Evolutionary conservation across 2,113 vertebrate genomes (phyloP).

Genomic region (Hypomesus transpacificus): DNA sequence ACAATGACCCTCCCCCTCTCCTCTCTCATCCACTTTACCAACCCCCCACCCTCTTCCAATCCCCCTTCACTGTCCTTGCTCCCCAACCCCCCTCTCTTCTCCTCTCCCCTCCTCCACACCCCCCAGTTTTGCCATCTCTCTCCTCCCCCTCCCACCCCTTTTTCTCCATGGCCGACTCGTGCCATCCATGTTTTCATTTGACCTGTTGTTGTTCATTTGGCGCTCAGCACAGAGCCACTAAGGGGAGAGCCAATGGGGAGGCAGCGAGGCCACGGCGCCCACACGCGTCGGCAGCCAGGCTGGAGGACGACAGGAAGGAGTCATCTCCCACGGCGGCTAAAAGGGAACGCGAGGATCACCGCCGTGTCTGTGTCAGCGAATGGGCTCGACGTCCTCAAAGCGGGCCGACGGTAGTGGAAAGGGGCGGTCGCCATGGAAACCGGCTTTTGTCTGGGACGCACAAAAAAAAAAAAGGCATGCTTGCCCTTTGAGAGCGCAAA

Average conservation of each 20-base stretch:
- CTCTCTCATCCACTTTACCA: neutral
- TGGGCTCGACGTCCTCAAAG: conserved; percentile 45
- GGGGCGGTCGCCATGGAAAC: conserved; percentile 64
- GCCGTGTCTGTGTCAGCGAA: conserved; percentile 36
- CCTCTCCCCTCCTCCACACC: too few species aligned
- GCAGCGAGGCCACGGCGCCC: neutral
- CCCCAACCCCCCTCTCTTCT: too few species aligned
- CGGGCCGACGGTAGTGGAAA: conserved; percentile 33
- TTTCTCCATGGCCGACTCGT: too few species aligned
- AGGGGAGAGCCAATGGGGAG: neutral
- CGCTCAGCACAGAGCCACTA: neutral
- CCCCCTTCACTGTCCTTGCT: too few species aligned
- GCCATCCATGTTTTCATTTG: conserved; percentile 6
- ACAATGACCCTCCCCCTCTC: neutral
- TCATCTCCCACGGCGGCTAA: neutral
- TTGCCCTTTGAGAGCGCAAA: conserved; percentile 24
- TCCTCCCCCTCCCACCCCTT: too few species aligned
- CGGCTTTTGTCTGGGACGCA: conserved; percentile 46
- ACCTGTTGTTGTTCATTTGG: conserved; percentile 4
- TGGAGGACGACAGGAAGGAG: neutral
- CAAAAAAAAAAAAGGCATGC: neutral
- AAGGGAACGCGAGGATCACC: conserved; percentile 21
- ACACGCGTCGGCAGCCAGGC: neutral
- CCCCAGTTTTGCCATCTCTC: too few species aligned
- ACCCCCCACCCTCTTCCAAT: too few species aligned